Conservation (phyloP, 2,888 invertebrate genomes). For the Trissolcus brochymenae region DNA sequence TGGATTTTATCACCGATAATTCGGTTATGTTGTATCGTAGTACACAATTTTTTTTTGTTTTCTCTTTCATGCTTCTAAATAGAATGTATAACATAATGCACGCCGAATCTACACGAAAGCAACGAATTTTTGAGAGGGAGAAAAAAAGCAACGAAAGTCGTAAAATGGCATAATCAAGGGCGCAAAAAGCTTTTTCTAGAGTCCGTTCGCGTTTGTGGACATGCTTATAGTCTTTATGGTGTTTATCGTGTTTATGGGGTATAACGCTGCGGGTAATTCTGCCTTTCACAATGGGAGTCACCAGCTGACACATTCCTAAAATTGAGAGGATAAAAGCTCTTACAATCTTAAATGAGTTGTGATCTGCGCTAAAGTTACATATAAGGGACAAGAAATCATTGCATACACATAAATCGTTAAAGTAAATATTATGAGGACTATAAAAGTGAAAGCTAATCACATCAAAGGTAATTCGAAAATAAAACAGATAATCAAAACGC, state of each 20-base stretch:
- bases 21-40: too few species aligned
- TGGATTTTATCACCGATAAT: too few species aligned
- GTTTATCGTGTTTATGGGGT: constrained; percentile 69
- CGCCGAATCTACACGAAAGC: constrained; percentile 52
- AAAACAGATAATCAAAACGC: too few species aligned
- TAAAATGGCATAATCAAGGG: constrained; percentile 62
- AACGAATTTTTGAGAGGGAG: constrained; percentile 45
- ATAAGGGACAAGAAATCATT: constrained; percentile 17
- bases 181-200: constrained; percentile 60
- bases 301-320: constrained; percentile 63
- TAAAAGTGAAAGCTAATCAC: neutral
- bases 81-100: too few species aligned
- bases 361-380: constrained; percentile 44
- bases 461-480: neutral
- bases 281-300: constrained; percentile 62
- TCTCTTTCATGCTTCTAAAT: neutral
- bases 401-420: constrained; percentile 5
- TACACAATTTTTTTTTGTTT: neutral
- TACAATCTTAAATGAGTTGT: constrained; percentile 61
- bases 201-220: constrained; percentile 57
- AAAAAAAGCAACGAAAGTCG: constrained; percentile 49
- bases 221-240: constrained; percentile 64
- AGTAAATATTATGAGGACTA: too few species aligned
- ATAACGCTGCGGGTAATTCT: constrained; percentile 65
- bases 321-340: constrained; percentile 65